A percentile compares a stretch with the other conserved stretches of the same genome.
These are phyloP conservation scores for Saimiri boliviensis DNA, from an alignment of 2,113 vertebrate species.

Conservation along the genomic window DNA sequence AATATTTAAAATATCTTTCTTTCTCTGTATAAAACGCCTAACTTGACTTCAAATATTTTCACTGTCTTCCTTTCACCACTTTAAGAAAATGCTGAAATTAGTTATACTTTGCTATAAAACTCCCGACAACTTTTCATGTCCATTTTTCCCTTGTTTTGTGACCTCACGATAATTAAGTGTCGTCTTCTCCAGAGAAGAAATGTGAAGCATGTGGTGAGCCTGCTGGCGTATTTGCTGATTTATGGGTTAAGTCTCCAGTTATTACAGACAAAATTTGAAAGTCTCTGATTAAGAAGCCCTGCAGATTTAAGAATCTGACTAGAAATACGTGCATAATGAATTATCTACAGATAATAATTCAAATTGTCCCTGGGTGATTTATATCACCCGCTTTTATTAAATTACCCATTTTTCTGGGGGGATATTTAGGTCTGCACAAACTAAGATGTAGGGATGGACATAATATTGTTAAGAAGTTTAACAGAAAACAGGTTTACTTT, in stretches of 20 bases:
- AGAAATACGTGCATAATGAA: conserved; percentile 86
- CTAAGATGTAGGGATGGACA: conserved; percentile 26
- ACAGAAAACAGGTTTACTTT: conserved; percentile 47
- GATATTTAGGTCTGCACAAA: conserved; percentile 55
- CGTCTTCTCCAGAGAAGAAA: conserved; percentile 77
- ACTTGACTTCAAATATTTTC: conserved; percentile 37
- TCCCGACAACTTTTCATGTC: conserved; percentile 55
- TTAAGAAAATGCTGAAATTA: conserved; percentile 73
- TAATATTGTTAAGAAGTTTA: conserved; percentile 53
- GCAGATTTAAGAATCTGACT: conserved; percentile 84
- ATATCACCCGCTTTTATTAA: conserved; percentile 80
- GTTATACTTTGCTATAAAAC: conserved; percentile 62
- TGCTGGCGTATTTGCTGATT: conserved; percentile 82
- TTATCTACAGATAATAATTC: conserved; percentile 83
- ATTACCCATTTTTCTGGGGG: conserved; percentile 77
- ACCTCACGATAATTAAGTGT: conserved; percentile 82
- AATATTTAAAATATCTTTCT: conserved; percentile 13
- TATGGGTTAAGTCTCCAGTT: conserved; percentile 84
- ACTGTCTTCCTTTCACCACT: conserved; percentile 50
- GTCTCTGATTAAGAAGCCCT: conserved; percentile 84
- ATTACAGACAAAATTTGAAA: conserved; percentile 81
- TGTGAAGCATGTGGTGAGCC: conserved; percentile 73
- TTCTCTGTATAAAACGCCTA: neutral
- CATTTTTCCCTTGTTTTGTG: conserved; percentile 76
- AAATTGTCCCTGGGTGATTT: conserved; percentile 81